Base-by-base conservation (phyloP, 1,140 invertebrate species). In the Sinonovacula constricta region DNA sequence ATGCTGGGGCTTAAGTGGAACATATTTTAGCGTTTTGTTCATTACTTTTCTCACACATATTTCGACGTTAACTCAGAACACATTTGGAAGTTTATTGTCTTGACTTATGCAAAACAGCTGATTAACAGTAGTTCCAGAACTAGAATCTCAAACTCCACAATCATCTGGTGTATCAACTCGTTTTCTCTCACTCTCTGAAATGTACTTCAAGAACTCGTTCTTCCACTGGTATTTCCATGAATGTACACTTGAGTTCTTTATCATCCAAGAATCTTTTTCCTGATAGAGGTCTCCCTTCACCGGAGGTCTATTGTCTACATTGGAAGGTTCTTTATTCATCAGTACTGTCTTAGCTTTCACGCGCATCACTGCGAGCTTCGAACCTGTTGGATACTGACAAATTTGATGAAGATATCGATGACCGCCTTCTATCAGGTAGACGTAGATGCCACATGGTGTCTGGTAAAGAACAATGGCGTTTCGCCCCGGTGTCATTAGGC, bases 1-100 rank as follows among this genome's bases (percentile, higher is more conserved):
- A 26, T 34, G 63, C n/a, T 66, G 34, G 31, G 63, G 63, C 10
- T 66, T 30, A n/a, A 51, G 12, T 10, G 34, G n/a, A 24, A 51
- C 34, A 30, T 66, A 66, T 28, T 2, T 5, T 51, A 69, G 10
- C 15, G 31, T 69, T 69, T 57, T 69, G 15, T 69, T 57, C 24
- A 57, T 34, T 2, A 33, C 39, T 36, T 69, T 69, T 57, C 34
- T 69, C 30, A 15, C 7, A 34, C 31, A 33, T 4, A 18, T 31
- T 10, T n/a, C 2, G 0, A 15, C 53, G 10, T 69, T 31, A 33
- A 56, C 3, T 39, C 10, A 26, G 26, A n/a, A 66, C 5, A 66
- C 39, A 26, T n/a, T 4, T 28, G 3, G 0, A 56, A 45, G 39
- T 45, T 45, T 45, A 45, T 45, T 45, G 39, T 45, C 39, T 18